A percentile compares a stretch with the other conserved stretches of the same genome.
Conservation (phyloP, 1,140 invertebrate genomes). For the Elymnias hypermnestra region DNA sequence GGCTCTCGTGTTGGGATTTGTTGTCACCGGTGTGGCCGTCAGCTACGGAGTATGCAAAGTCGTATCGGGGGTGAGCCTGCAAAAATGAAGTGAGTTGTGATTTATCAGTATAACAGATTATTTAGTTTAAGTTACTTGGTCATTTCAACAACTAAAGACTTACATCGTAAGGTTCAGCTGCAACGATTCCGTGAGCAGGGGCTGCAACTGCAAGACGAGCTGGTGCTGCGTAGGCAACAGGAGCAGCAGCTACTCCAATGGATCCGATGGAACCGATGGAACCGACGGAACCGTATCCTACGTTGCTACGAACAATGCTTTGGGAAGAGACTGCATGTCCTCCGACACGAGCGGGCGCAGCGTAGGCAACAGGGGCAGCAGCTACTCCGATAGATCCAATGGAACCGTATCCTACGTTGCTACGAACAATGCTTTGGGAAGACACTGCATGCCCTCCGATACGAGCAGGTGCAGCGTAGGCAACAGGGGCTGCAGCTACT, state of each 20-base stretch:
- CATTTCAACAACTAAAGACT: no score
- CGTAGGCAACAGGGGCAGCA: constrained; percentile 36
- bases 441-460: constrained; percentile 36
- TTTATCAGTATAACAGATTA: no score
- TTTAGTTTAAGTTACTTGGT: no score
- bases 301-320: neutral
- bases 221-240: constrained; percentile 35
- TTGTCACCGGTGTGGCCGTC: no score
- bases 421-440: constrained; percentile 46
- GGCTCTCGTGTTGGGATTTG: no score
- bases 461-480: constrained; percentile 41
- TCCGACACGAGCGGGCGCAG: constrained; percentile 54
- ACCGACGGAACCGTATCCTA: constrained; percentile 20
- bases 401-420: no score
- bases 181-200: no score
- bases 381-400: neutral
- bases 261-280: no score
- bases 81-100: neutral
- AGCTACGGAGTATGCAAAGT: constrained; percentile 31
- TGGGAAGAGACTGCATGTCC: neutral
- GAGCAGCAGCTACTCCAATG: no score
- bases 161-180: constrained; percentile 31
- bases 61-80: constrained; percentile 29
- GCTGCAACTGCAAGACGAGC: no score
- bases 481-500: constrained; percentile 34